A percentile compares a stretch with the other conserved stretches of the same genome.
These are phyloP conservation scores for Cranoglanis bouderius DNA, from an alignment of 2,113 vertebrate species.

Conservation along the genomic window DNA sequence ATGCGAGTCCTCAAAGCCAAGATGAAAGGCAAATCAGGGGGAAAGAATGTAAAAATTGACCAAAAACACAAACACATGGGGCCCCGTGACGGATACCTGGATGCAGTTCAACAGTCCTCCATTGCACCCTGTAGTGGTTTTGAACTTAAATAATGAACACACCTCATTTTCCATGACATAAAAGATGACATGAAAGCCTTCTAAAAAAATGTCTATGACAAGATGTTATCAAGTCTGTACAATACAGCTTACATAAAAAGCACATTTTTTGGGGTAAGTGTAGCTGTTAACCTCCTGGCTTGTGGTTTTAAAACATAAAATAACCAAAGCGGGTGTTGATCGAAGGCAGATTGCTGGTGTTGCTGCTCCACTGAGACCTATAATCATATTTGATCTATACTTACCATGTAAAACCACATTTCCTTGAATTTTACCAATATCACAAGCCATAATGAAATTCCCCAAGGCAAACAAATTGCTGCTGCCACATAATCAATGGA, in stretches of 20 bases:
- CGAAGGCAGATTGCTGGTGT: conserved; percentile 36
- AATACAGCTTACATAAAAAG: conserved; percentile 42
- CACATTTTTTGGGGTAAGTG: conserved; percentile 27
- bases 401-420: conserved; percentile 55
- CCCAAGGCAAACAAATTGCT: conserved; percentile 56
- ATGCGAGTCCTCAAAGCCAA: conserved; percentile 31
- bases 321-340: conserved; percentile 35
- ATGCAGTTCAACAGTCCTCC: conserved; percentile 40
- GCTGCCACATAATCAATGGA: conserved; percentile 59
- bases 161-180: conserved; percentile 43
- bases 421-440: conserved; percentile 52
- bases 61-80: conserved; percentile 55
- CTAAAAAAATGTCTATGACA: conserved; percentile 22
- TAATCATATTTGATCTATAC: conserved; percentile 49
- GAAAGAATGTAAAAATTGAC: conserved; percentile 46
- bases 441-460: conserved; percentile 57
- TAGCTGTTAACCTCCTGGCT: conserved; percentile 29
- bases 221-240: conserved; percentile 41
- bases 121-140: conserved; percentile 46
- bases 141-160: conserved; percentile 44
- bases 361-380: conserved; percentile 9
- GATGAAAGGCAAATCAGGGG: conserved; percentile 45
- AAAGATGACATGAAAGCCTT: conserved; percentile 40
- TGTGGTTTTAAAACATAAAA: conserved; percentile 33
- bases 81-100: conserved; percentile 49